Evolutionary conservation across 2,888 invertebrate genomes (phyloP).

Genomic region (Scaptomyza caliginosa): DNA sequence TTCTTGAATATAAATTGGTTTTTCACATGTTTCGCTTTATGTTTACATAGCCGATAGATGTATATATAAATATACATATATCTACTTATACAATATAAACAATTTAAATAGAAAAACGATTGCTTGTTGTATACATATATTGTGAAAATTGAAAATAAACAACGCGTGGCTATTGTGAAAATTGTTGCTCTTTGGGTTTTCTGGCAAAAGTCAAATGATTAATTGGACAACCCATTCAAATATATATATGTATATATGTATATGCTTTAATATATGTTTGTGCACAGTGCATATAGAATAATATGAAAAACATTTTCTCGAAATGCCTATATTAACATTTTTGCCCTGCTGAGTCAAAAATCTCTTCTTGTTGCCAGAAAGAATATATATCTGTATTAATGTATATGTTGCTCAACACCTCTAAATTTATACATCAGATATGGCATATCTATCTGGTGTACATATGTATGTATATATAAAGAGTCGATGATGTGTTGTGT

Average conservation of each 20-base stretch:
- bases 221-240: constrained; percentile 43
- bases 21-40: constrained; percentile 66
- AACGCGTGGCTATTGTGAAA: constrained; percentile 42
- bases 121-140: constrained; percentile 3
- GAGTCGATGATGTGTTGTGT: constrained; percentile 9
- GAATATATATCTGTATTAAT: neutral
- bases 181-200: constrained; percentile 33
- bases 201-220: constrained; percentile 48
- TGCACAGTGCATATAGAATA: too few relatives aligned
- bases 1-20: constrained; percentile 58
- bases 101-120: neutral
- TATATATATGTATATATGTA: neutral
- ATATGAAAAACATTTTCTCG: constrained; percentile 18
- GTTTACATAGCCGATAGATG: constrained; percentile 44
- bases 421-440: constrained; percentile 20
- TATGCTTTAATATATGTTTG: too few relatives aligned
- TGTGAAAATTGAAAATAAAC: constrained; percentile 26
- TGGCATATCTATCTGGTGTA: constrained; percentile 5
- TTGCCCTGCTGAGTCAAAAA: constrained; percentile 18
- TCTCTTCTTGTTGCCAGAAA: neutral
- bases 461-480: neutral
- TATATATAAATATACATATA: neutral
- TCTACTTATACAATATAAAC: constrained; percentile 1
- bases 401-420: constrained; percentile 35
- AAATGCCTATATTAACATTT: constrained; percentile 28